Base-by-base conservation (phyloP, 1,140 invertebrate genomes). In the Zaprionus taronus region DNA sequence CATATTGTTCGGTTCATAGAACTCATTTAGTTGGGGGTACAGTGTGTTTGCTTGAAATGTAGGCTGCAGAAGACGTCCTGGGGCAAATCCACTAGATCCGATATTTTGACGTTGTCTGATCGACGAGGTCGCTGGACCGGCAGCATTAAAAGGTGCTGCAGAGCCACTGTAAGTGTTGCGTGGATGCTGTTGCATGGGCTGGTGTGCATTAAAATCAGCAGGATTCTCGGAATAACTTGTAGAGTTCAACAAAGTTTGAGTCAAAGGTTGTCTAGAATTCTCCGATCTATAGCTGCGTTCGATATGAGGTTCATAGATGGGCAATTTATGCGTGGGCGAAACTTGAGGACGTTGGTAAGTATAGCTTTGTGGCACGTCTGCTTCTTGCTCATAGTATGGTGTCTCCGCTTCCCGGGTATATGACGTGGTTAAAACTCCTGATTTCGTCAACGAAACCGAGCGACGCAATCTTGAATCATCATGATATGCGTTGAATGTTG, bases 381-480 rank as follows among this genome's bases (percentile, higher is more conserved):
- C 38, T 3, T 12, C 41, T 12, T 47, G 41, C 3, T 71, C 65
- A 44, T 67, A 44, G 0, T 44, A 55, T 2, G 80, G 66, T 14
- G 72, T 31, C 11, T 80, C 26, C 9, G 78, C 55, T 24, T 89
- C 89, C 5, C 83, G 81, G 1, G 73, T 85, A 49, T 91, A 91
- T 0, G 89, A 91, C 1, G 89, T 91, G 20, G 89, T 91, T 53
- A 91, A 20, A n/a, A 91, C 75, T 49, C 80, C 82, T 1, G 84
- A 90, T 66, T 91, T 91, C 14, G 80, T 69, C 41, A 91, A 57
- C 0, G 90, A 91, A 26, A 84, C 64, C 2, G 81, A 84, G 4
- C 89, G 81, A 38, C 85, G 74, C 7, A 7, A 26, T 9, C 36
- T 67, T 0, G 22, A 5, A 64, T 77, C 41, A 1, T 79, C 51